phyloP scores from a whole-genome alignment of 2,797 vertebrate genomes.

The Micrastur ruficollis region DNA sequence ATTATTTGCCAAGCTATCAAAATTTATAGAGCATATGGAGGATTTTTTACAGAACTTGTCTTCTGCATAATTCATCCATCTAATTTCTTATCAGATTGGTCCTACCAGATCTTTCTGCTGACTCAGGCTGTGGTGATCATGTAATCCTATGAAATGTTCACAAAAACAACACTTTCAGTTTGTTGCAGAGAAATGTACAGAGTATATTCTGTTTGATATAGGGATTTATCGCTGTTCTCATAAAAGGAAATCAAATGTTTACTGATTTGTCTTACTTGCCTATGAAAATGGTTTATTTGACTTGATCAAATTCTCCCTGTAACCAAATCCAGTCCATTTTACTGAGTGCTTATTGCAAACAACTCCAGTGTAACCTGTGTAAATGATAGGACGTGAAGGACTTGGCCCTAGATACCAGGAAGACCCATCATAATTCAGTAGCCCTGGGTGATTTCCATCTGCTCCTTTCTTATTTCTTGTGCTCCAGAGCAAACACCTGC shows the following conservation, averaged over 20 bases:
- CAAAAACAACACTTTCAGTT: neutral
- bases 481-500: neutral
- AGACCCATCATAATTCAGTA: neutral
- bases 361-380: neutral
- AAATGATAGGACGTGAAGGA: neutral
- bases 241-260: neutral
- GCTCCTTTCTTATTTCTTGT: neutral
- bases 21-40: neutral
- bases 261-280: neutral
- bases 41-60: neutral
- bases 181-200: neutral
- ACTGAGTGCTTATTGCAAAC: neutral
- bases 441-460: neutral
- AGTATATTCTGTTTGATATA: neutral
- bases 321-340: neutral
- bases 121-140: neutral
- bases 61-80: constrained; percentile 7
- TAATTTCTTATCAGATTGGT: neutral
- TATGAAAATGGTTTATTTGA: neutral
- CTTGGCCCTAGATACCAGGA: neutral
- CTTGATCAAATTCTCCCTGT: neutral
- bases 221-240: neutral
- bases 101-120: neutral
- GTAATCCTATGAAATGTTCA: neutral
- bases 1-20: constrained; percentile 30